Percentiles rank a stretch among this genome's conserved stretches.
Evolutionary conservation across 2,888 invertebrate genomes (phyloP).

Genomic region (Megastigmus dorsalis): DNA sequence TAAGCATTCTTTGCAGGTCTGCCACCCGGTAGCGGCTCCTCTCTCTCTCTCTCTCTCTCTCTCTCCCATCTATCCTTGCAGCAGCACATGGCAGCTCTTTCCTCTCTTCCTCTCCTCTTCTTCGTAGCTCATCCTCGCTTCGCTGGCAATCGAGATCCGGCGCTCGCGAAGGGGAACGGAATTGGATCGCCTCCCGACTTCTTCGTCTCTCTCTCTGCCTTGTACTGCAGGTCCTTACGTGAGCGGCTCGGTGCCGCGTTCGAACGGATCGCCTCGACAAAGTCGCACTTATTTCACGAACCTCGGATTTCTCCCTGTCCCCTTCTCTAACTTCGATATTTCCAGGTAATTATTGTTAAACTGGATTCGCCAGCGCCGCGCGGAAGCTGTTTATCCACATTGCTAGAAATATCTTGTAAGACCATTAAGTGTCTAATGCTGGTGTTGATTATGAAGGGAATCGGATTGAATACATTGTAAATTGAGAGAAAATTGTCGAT

Average conservation of each 20-base stretch:
- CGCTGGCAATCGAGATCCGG: slow-evolving; percentile 20
- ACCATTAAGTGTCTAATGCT: no score
- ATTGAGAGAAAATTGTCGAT: no score
- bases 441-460: no score
- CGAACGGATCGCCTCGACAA: background rate
- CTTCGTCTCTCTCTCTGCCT: no score
- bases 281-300: background rate
- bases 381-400: no score
- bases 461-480: no score
- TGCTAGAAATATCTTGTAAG: no score
- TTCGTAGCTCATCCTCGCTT: background rate
- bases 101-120: background rate
- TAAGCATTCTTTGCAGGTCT: slow-evolving; percentile 19
- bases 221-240: background rate
- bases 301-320: background rate
- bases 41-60: background rate
- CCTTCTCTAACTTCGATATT: slow-evolving; percentile 1
- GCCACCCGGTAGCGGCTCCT: background rate
- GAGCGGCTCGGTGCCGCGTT: no score
- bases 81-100: no score
- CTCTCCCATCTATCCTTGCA: background rate
- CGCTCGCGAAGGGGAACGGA: slow-evolving; percentile 21
- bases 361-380: no score
- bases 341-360: background rate
- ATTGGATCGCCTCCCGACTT: slow-evolving; percentile 33